Percentiles rank a stretch among this genome's conserved stretches.
Conservation (phyloP, 2,888 invertebrate species). For the Parapristionchus giblindavisi region DNA sequence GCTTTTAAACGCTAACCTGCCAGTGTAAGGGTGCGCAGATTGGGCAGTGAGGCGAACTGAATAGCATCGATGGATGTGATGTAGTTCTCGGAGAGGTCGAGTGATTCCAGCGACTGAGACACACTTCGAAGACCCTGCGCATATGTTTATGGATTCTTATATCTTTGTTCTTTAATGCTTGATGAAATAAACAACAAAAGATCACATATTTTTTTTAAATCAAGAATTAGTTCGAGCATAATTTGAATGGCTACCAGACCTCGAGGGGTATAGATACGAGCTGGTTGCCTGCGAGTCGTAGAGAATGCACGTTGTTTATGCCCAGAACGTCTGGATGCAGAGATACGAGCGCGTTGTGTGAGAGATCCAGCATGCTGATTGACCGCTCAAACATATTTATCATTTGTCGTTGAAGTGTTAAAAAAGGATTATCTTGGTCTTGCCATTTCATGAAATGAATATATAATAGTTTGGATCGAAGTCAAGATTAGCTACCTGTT, state of each 20-base stretch:
- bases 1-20: slow-evolving; percentile 4
- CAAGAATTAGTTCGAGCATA: not conserved
- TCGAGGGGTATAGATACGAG: slow-evolving; percentile 80
- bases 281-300: slow-evolving; percentile 79
- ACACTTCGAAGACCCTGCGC: slow-evolving; percentile 52
- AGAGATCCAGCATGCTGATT: slow-evolving; percentile 53
- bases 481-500: slow-evolving; percentile 49
- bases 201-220: slow-evolving; percentile 73
- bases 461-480: not conserved
- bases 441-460: not conserved
- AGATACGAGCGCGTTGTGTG: slow-evolving; percentile 52
- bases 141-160: too few species aligned
- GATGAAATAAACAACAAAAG: slow-evolving; percentile 81
- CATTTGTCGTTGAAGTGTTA: not conserved
- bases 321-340: slow-evolving; percentile 59
- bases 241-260: slow-evolving; percentile 38
- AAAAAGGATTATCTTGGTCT: not conserved
- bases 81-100: slow-evolving; percentile 84
- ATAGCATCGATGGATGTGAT: slow-evolving; percentile 43
- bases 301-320: slow-evolving; percentile 77
- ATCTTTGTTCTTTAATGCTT: too few species aligned
- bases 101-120: slow-evolving; percentile 76
- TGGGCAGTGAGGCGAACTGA: slow-evolving; percentile 14
- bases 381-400: slow-evolving; percentile 43
- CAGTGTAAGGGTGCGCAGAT: slow-evolving; percentile 6